Evolutionary conservation across 2,113 vertebrate species (phyloP), one percentile per base, ranked within the genome.

Genomic region (Nothobranchius kuhntae): DNA sequence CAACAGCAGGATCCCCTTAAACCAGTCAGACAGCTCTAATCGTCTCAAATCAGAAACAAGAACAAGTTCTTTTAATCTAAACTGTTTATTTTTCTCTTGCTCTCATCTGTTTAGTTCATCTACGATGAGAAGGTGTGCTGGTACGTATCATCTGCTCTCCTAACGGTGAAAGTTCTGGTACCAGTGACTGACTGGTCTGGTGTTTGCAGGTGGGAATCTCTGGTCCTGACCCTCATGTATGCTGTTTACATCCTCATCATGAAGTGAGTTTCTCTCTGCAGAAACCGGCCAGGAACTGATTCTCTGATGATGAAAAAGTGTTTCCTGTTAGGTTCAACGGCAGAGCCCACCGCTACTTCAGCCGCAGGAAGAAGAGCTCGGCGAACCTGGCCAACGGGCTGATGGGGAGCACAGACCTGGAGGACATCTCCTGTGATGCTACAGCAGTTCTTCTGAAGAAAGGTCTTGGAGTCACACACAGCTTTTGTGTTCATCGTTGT

Each of bases 401-500:
- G 81, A 92, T 95, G 45, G 95, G 79, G 75, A 96, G 94, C 59
- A 85, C 95, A 0, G 96, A 98, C 61, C 91, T 96, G 63, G 96
- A 97, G 0, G 96, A 91, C 48, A 93, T 95, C 86, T 95, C 93
- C 54, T 97, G 95, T 0, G 96, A 98, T 0, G 95, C 95, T 35
- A 98, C 95, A 0, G 94, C 96, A 63, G 96, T 97, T 47, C 94
- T 96, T 82, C 95, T 98, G 60, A 97, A 95, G 91, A 96, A 96
- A 96, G 95, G 96, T 89, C 6, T 40, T 7, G 7, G 38, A 40
- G 30, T 3, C 30, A 30, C 30, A 30, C 30, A 30, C 30, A 30
- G 4, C 1, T 4, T 30, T 30, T 30, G 30, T 30, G 30, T 30
- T 30, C 30, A 30, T 30, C 30, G 30, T 30, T 30, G 4, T 4